Conservation (phyloP, 1,140 invertebrate genomes). For the Temnothorax nylanderi region DNA sequence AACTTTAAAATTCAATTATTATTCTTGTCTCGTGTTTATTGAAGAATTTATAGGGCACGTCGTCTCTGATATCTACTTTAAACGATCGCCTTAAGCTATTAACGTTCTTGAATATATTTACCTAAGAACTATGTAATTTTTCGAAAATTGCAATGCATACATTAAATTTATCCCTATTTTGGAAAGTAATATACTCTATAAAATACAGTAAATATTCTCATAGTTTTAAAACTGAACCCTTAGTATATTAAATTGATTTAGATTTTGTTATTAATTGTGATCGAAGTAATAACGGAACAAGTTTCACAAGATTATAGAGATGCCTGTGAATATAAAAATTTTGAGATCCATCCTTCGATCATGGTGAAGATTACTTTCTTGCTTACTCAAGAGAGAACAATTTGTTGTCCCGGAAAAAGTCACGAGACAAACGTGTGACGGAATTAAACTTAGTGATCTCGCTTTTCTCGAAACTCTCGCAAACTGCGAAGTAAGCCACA, state of each 20-base stretch:
- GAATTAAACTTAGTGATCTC: neutral
- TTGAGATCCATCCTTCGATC: neutral
- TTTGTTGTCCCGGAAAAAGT: neutral
- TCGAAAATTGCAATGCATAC: neutral
- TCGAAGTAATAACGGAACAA: neutral
- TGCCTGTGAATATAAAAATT: neutral
- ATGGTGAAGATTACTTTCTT: neutral
- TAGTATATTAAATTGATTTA: neutral
- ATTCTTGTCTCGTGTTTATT: neutral
- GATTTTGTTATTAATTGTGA: neutral
- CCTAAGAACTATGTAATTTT: neutral
- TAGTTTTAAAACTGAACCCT: neutral
- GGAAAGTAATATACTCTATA: neutral
- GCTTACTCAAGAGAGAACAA: neutral
- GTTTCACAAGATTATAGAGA: neutral
- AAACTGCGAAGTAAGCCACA: neutral
- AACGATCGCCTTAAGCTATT: neutral
- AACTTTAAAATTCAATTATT: slow-evolving; percentile 22
- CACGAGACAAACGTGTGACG: neutral
- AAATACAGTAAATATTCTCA: neutral
- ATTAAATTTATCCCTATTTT: neutral
- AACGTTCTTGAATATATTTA: slow-evolving; percentile 13
- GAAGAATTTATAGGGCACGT: neutral
- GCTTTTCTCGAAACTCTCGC: neutral
- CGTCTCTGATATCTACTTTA: neutral